Evolutionary conservation across 2,888 invertebrate species (phyloP), one percentile per base, ranked within the genome.

Genomic region (Eudemis profundana): DNA sequence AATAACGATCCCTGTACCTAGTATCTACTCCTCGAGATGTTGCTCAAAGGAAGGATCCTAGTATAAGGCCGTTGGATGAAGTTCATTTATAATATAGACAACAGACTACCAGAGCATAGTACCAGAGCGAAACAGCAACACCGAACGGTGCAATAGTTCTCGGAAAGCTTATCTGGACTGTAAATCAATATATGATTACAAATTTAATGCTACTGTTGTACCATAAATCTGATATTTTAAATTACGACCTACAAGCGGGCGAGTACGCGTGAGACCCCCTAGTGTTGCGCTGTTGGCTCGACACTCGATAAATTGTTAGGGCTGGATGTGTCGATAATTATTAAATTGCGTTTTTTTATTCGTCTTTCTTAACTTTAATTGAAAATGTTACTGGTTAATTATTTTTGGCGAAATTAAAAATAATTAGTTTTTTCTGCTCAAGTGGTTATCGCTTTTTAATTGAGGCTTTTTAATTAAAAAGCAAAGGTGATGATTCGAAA

Each of bases 151-250:
- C 51, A 59, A 57, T 64, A 59, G 78, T 91, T 90, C 91, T 78
- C 74, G 79, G 90, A 90, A 90, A 84, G 81, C 88, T 89, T 91
- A 91, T 91, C 91, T 88, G 72, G 68, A 84, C 84, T 87, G 89
- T 92, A 92, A 92, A 92, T 92, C 91, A 91, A 91, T 91, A 91
- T 90, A 90, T 90, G 90, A 92, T 91, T 91, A 92, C 91, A 92
- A 91, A 91, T 92, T 91, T 92, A 91, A 91, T 91, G 91, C 91
- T 91, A 92, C 91, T 87, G 91, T 91, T 90, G 88, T 81, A 81
- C 86, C 86, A 89, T 92, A 92, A 92, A 92, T 92, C 91, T 89
- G 86, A 75, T 80, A 88, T 90, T 90, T 90, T 89, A 90, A 91
- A 90, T 91, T 89, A 91, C 90, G 91, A 89, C 82, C 82, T 89